Conservation (phyloP, 2,113 vertebrate species). For the Uria lomvia region DNA sequence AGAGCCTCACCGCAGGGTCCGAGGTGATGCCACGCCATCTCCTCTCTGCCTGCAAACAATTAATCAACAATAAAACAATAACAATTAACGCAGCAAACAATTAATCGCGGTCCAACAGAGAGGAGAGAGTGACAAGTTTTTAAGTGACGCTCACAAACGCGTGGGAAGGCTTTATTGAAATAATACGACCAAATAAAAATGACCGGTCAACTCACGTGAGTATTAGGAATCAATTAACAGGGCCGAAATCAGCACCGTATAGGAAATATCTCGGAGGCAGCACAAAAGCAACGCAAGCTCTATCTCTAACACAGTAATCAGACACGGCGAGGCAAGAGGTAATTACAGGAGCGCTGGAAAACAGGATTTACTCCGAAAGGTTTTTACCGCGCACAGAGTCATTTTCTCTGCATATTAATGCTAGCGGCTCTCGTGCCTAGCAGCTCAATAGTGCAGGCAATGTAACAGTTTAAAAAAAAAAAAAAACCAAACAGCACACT, state of each 20-base stretch:
- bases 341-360: slow-evolving; percentile 30
- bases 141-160: not conserved
- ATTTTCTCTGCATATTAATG: not conserved
- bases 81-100: not conserved
- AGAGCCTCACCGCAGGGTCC: not conserved
- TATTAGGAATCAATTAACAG: not conserved
- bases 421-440: accelerated
- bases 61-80: not conserved
- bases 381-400: not conserved
- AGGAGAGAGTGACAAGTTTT: not conserved
- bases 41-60: not conserved
- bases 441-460: not conserved
- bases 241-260: not conserved
- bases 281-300: not conserved
- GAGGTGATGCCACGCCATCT: not conserved
- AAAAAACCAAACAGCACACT: not conserved
- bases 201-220: not conserved
- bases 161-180: not conserved
- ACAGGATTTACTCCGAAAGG: not conserved
- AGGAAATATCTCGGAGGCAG: not conserved
- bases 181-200: not conserved
- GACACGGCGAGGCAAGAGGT: not conserved
- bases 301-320: not conserved
- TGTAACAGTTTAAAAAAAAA: not conserved
- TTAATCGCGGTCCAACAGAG: not conserved